Percentiles rank a stretch among this genome's conserved stretches.
Evolutionary conservation across 2,113 vertebrate species (phyloP).

Genomic region (Pandion haliaetus): DNA sequence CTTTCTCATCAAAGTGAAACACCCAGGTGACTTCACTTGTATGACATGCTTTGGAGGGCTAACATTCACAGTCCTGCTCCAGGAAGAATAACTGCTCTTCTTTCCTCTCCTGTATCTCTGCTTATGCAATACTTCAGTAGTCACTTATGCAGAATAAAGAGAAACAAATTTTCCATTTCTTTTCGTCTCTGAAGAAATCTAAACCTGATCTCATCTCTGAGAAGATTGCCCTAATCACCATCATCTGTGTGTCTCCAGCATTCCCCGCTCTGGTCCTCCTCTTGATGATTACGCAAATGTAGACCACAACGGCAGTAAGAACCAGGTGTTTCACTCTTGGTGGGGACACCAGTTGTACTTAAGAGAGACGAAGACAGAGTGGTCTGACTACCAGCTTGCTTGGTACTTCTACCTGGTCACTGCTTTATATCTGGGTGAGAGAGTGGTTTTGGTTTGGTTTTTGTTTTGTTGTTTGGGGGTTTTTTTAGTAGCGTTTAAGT

Average conservation of each 20-base stretch:
- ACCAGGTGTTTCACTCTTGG: neutral
- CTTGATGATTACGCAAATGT: neutral
- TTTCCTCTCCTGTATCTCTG: neutral
- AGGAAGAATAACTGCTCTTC: neutral
- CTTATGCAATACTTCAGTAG: neutral
- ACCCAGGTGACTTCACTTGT: neutral
- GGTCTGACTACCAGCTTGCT: accelerated
- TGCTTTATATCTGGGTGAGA: neutral
- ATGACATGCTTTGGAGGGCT: neutral
- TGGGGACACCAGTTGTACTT: neutral
- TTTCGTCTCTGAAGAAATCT: neutral
- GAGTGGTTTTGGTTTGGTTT: accelerated
- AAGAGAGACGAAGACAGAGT: too few relatives aligned
- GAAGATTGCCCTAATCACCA: neutral
- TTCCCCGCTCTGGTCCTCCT: neutral
- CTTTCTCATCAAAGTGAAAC: neutral
- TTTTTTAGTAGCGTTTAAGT: neutral
- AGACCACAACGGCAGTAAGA: neutral
- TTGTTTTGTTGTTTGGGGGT: too few relatives aligned
- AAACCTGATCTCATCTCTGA: neutral
- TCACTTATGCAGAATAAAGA: neutral
- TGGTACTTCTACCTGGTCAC: accelerated
- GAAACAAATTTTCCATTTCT: neutral
- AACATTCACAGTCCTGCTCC: neutral
- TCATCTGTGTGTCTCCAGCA: neutral